These are phyloP conservation scores for Benthosema pterotum DNA, from an alignment of 2,797 vertebrate species.

Conservation along the genomic window DNA sequence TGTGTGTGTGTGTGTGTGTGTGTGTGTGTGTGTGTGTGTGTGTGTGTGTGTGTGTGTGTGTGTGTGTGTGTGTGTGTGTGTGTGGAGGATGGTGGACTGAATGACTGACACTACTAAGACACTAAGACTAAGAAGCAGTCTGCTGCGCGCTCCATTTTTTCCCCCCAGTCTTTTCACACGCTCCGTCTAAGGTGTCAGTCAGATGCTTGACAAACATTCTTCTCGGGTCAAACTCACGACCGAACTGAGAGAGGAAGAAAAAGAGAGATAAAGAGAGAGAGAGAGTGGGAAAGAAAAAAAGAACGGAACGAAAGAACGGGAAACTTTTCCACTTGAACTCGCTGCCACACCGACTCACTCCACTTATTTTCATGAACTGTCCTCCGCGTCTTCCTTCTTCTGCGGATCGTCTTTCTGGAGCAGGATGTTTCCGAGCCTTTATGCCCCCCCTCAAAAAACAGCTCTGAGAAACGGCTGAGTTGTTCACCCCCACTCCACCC, in stretches of 20 bases:
- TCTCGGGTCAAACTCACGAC: too few species aligned
- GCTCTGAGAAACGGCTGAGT: background rate
- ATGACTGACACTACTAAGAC: too few species aligned
- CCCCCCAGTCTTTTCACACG: too few species aligned
- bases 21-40: too few species aligned
- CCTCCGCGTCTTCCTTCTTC: conserved; percentile 18
- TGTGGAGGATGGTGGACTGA: too few species aligned
- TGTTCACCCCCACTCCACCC: too few species aligned
- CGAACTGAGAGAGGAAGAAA: background rate
- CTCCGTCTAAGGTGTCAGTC: too few species aligned
- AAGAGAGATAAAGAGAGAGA: background rate
- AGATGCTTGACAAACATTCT: background rate
- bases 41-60: too few species aligned
- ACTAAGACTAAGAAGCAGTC: too few species aligned
- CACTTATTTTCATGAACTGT: conserved; percentile 46
- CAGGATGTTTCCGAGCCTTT: conserved; percentile 49
- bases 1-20: too few species aligned
- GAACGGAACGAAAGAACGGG: conserved; percentile 36
- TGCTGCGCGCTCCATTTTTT: too few species aligned
- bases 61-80: conserved; percentile 13
- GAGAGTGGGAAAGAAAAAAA: too few species aligned
- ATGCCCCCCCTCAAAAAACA: conserved; percentile 10
- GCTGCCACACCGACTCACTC: conserved; percentile 37
- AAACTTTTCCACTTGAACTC: conserved; percentile 61
- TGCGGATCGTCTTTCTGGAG: conserved; percentile 41